Percentiles rank a stretch among this genome's conserved stretches.
phyloP scores from a whole-genome alignment of 2,113 vertebrate species.

The Thunnus maccoyii region DNA sequence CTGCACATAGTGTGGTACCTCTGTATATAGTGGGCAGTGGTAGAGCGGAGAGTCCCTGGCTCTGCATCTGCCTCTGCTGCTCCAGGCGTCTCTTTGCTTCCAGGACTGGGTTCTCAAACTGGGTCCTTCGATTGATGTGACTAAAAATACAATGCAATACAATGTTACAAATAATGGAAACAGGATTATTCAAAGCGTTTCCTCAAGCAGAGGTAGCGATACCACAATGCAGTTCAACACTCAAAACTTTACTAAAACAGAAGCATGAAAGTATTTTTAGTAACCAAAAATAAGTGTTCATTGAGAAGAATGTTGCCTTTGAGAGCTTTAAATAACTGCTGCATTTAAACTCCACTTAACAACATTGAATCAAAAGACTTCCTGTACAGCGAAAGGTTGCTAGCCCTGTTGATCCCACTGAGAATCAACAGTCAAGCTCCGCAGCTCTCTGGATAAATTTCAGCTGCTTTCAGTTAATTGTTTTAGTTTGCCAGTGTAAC shows the following conservation, averaged over 20 bases:
- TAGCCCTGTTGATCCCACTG: neutral
- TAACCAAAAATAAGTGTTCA: neutral
- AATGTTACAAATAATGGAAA: conserved; percentile 20
- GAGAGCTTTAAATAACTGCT: neutral
- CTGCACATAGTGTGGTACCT: conserved; percentile 85
- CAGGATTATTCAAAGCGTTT: no score
- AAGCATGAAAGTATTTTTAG: neutral
- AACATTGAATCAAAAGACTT: neutral
- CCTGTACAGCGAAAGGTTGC: neutral
- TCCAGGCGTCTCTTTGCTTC: conserved; percentile 98
- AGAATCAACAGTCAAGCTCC: neutral
- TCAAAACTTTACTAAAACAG: no score
- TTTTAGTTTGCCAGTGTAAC: neutral
- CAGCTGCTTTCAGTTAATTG: neutral
- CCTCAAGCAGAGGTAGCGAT: neutral
- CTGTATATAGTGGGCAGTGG: conserved; percentile 95
- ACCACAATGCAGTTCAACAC: neutral
- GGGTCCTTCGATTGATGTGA: conserved; percentile 99
- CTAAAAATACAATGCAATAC: conserved; percentile 82
- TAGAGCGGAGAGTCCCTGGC: conserved; percentile 94
- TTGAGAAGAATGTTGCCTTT: neutral
- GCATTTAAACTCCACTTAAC: neutral
- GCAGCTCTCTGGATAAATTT: neutral
- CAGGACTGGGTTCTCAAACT: conserved; percentile 99
- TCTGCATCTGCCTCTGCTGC: conserved; percentile 97